Evolutionary conservation across 2,888 invertebrate genomes (phyloP), one percentile per base, ranked within the genome.

Genomic region (Drosophila pseudotalamancana): DNA sequence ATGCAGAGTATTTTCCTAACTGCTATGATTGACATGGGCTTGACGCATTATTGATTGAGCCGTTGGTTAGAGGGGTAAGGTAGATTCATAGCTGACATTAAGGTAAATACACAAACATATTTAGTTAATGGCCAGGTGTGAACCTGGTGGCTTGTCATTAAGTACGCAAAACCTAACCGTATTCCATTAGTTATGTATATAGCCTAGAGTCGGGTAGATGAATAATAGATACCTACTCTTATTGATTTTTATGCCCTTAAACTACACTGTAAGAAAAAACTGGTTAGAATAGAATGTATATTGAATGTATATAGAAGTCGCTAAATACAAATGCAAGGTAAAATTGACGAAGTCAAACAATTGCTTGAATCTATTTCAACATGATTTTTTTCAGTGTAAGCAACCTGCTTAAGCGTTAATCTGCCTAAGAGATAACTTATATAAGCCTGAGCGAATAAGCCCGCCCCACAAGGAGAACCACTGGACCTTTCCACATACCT

Each of bases 11-110:
- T 39, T 49, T 46, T 34, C 43, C 34, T 4, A 40, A 14, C 12
- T 14, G 25, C 43, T 62, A 61, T 57, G 60, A 62, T 76, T 76
- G 74, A 65, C 62, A 37, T 49, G 61, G 63, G 69, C 69, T 61
- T 54, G 59, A 60, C 50, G 49, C 39, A 69, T 56, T 72, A 73
- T 72, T 73, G 64, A 73, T 72, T 72, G 54, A 63, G 18, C 37
- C 27, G 23, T 0, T 45, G 32, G 39, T 19, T 3, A 25, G 6
- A 1, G 9, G 37, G 5, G 2, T 8, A n/a, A 40, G 23, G 12
- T 1, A 29, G 21, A 31, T 35, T 55, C 29, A 55, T 48, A 11
- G 34, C 32, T 29, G 53, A 8, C 23, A 51, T 27, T 18, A 23
- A 25, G 29, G 23, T 32, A 51, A 48, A 42, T 55, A 50, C 8